Base-by-base conservation (phyloP, 2,888 invertebrate species). In the Pandemis heparana region DNA sequence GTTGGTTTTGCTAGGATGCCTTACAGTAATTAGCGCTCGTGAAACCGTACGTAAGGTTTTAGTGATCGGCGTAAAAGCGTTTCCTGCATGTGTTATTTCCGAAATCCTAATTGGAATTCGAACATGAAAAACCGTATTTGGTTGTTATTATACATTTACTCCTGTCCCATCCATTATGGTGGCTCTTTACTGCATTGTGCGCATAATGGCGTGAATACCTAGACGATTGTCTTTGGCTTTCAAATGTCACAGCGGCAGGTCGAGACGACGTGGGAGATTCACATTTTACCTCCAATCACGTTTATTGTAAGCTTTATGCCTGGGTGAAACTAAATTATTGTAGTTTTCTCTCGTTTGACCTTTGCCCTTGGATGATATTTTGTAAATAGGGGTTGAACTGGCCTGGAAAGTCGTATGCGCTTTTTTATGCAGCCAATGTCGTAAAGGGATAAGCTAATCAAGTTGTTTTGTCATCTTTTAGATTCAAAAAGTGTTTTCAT, bases 231-330 rank as follows among this genome's bases (percentile, higher is more conserved):
- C 82, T 84, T 80, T 79, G 80, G 82, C 83, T 89, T 88, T 86
- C 85, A 92, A 92, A 93, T 92, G 92, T 91, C 91, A 90, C 84
- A 85, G 83, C 81, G 80, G 83, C 84, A 83, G 83, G 87, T 86
- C 83, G 82, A 80, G 81, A 79, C 78, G 78, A 87, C 88, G 89
- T 89, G 89, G 87, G 88, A 89, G 87, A 86, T 87, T 87, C 88
- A 87, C 89, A 87, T 89, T 90, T 89, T 88, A 82, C 81, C 77
- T 75, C 77, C 82, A 81, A 84, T 85, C 82, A 83, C 82, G 84
- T 80, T 83, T 82, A 79, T 79, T 78, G 76, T 82, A 80, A 80
- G 77, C 77, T 76, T 72, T 78, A 78, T 78, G 80, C 77, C 79
- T 79, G 79, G 43, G 70, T 70, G 74, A 69, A 70, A 70, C 74